Evolutionary conservation across 1,140 invertebrate genomes (phyloP).

Genomic region (Kradibia gibbosae): DNA sequence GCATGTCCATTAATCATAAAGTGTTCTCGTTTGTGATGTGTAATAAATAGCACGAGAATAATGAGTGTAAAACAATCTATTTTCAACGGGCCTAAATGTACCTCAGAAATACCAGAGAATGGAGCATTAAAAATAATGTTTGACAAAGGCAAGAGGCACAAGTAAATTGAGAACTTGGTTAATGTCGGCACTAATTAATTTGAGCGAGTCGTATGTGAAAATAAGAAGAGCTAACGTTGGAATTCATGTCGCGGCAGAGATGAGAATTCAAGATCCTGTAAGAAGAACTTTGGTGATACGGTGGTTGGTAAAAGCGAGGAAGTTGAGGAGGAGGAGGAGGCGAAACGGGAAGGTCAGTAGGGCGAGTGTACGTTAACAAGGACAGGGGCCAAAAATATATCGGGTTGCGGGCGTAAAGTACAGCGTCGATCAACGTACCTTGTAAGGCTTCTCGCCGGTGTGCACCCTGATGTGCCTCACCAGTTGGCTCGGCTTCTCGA

Average conservation of each 20-base stretch:
- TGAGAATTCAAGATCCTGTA: too few species aligned
- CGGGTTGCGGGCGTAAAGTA: too few species aligned
- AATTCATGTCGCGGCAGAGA: too few species aligned
- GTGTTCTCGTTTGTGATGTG: not conserved
- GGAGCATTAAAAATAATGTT: not conserved
- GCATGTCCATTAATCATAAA: not conserved
- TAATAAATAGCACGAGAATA: not conserved
- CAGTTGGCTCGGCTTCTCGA: slow-evolving; percentile 76
- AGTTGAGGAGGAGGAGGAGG: not conserved
- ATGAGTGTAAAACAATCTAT: not conserved
- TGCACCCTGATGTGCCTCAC: slow-evolving; percentile 77
- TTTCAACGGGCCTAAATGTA: not conserved
- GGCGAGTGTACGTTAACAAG: too few species aligned
- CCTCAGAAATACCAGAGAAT: not conserved
- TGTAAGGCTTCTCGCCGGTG: slow-evolving; percentile 79
- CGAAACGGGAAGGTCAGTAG: not conserved
- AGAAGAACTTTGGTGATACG: too few species aligned
- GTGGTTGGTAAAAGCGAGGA: too few species aligned
- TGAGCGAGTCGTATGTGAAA: not conserved
- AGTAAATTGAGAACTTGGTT: not conserved
- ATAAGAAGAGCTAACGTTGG: not conserved
- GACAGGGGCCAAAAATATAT: not conserved
- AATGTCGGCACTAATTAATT: not conserved
- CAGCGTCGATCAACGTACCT: slow-evolving; percentile 62
- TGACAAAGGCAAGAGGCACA: not conserved